Base-by-base conservation (phyloP, 2,113 vertebrate genomes). In the Bagarius yarrelli region DNA sequence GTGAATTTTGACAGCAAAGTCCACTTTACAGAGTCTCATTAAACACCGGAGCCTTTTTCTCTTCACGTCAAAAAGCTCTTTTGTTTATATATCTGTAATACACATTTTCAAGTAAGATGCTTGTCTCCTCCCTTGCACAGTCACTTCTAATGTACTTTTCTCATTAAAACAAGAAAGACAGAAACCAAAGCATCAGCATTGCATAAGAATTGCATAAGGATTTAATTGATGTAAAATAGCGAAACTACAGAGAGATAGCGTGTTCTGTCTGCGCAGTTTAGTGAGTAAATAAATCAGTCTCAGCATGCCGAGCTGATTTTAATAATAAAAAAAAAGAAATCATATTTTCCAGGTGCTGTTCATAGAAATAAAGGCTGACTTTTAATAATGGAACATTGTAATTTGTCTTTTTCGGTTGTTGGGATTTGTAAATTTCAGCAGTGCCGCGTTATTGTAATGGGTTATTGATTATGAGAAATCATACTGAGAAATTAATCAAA, bases 1-100 rank as follows among this genome's bases (percentile, higher is more conserved):
- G 79, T 50, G 44, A 34, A 34, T 61, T 56, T 83, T 40, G 27
- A 80, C 34, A 5, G 52, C 30, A 12, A 32, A 66, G 59, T 59
- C 64, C 56, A 21, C 81, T 78, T 81, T 67, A 56, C 78, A 64
- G 47, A 72, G 66, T 72, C 80, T 85, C 80, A 79, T 79, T 82
- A 69, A 74, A 61, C 12, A 27, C 63, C 27, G 70, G 70, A 70
- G 47, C 75, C 47, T 44, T 27, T 70, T 75, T 27, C 23, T 34
- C 66, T 53, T 23, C 30, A 11, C 18, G 18, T 63, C 55, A 3
- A 63, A 55, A 76, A 50, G 12, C 27, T 59, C 32, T 18, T 63
- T 27, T 40, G 3, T 74, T 69, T 76, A 59, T 63, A 64, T 86
- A 75, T 75, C 47, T 47, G 40, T 66, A 44, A 23, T 80, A 9